phyloP scores from a whole-genome alignment of 2,113 vertebrate species.

The Cavia porcellus region DNA sequence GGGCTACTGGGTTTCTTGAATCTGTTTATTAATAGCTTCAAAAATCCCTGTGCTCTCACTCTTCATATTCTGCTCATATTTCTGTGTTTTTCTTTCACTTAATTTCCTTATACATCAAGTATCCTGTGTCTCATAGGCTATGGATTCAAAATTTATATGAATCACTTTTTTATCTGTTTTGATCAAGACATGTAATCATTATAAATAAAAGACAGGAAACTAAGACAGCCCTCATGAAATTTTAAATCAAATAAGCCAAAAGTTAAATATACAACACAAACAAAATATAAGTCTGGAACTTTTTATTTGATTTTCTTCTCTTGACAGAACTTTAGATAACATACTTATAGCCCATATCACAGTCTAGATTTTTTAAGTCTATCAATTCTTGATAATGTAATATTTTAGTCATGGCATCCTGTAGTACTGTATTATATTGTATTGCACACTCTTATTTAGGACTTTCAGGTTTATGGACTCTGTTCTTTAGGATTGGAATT shows the following conservation, averaged over 20 bases:
- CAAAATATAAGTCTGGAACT: neutral
- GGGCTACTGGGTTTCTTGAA: neutral
- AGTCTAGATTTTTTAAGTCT: conserved; percentile 10
- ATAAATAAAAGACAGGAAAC: conserved; percentile 22
- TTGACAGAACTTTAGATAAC: neutral
- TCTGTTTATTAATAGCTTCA: conserved; percentile 42
- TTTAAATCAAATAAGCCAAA: conserved; percentile 46
- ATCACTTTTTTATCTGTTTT: neutral
- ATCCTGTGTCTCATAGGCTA: neutral
- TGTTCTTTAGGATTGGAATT: conserved; percentile 42
- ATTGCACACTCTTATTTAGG: neutral
- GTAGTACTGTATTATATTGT: neutral
- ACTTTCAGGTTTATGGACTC: conserved; percentile 41
- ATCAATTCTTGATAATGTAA: neutral
- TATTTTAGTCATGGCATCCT: neutral
- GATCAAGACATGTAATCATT: neutral
- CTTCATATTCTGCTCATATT: neutral
- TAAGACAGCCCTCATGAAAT: neutral
- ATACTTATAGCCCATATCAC: neutral
- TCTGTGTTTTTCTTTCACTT: conserved; percentile 4
- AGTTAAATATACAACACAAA: neutral
- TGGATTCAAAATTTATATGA: neutral
- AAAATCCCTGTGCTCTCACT: neutral
- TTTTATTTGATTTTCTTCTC: conserved; percentile 7
- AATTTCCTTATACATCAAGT: neutral